Evolutionary conservation across 2,113 vertebrate genomes (phyloP).

Genomic region (Cebidichthys violaceus): DNA sequence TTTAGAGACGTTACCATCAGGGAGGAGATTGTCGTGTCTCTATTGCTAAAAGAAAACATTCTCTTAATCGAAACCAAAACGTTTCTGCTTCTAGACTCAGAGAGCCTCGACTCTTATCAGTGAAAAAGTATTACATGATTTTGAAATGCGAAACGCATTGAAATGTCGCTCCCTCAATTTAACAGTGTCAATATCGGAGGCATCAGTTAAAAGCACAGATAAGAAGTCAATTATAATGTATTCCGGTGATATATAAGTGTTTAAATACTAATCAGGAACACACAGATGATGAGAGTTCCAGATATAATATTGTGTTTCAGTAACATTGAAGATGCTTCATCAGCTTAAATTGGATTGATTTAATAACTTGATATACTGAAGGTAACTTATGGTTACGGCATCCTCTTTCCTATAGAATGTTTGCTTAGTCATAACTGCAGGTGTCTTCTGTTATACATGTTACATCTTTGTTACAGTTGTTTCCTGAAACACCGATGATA

Average conservation of each 20-base stretch:
- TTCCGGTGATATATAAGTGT: not conserved
- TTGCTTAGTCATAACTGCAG: not conserved
- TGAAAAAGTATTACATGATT: not conserved
- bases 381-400: not conserved
- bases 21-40: constrained; percentile 1
- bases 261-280: not conserved
- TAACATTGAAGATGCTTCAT: not conserved
- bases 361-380: not conserved
- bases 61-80: constrained; percentile 16
- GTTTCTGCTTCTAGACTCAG: not conserved
- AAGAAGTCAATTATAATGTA: not conserved
- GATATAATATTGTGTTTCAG: not conserved
- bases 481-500: not conserved
- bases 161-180: not conserved
- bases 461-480: not conserved
- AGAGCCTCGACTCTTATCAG: not conserved
- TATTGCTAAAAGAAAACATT: constrained; percentile 18
- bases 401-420: not conserved
- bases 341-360: not conserved
- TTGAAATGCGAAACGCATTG: not conserved
- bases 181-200: not conserved
- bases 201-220: not conserved
- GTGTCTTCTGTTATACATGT: not conserved
- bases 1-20: constrained; percentile 21
- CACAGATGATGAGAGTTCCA: not conserved